phyloP scores from a whole-genome alignment of 2,888 invertebrate genomes.

The Shargacucullia verbasci region DNA sequence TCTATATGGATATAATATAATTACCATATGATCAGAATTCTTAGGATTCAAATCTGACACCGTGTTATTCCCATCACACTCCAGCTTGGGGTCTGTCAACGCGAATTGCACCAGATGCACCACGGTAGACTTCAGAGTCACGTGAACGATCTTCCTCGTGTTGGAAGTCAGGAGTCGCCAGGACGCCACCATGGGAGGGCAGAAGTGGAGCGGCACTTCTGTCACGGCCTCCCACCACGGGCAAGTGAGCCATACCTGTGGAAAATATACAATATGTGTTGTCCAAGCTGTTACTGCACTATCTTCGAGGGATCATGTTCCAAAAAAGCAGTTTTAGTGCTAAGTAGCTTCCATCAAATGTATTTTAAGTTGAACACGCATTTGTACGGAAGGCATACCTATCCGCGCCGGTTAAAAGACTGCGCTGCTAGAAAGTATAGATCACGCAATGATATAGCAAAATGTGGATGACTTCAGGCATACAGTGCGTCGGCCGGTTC shows the following conservation, averaged over 20 bases:
- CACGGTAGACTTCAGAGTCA: conserved; percentile 92
- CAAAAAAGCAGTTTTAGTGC: too few species aligned
- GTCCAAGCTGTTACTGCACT: too few species aligned
- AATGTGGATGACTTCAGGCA: too few species aligned
- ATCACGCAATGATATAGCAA: too few species aligned
- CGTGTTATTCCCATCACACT: conserved; percentile 90
- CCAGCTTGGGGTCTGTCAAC: conserved; percentile 84
- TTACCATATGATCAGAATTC: conserved; percentile 89
- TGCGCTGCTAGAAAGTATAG: too few species aligned
- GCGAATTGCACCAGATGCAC: conserved; percentile 84
- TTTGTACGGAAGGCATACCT: too few species aligned
- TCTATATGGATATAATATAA: too few species aligned
- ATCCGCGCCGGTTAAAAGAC: too few species aligned
- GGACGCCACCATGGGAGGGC: conserved; percentile 94
- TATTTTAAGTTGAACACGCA: too few species aligned
- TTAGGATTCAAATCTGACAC: conserved; percentile 91
- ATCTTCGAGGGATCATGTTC: too few species aligned
- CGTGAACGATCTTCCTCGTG: conserved; percentile 95
- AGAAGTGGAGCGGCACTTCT: conserved; percentile 93
- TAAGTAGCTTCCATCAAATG: too few species aligned
- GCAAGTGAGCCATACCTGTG: conserved; percentile 92
- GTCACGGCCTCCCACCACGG: conserved; percentile 93
- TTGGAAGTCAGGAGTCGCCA: conserved; percentile 95
- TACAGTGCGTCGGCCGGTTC: too few species aligned
- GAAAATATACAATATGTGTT: background rate